Evolutionary conservation across 1,140 invertebrate species (phyloP), one percentile per base, ranked within the genome.

Genomic region (Drosophila navojoa): DNA sequence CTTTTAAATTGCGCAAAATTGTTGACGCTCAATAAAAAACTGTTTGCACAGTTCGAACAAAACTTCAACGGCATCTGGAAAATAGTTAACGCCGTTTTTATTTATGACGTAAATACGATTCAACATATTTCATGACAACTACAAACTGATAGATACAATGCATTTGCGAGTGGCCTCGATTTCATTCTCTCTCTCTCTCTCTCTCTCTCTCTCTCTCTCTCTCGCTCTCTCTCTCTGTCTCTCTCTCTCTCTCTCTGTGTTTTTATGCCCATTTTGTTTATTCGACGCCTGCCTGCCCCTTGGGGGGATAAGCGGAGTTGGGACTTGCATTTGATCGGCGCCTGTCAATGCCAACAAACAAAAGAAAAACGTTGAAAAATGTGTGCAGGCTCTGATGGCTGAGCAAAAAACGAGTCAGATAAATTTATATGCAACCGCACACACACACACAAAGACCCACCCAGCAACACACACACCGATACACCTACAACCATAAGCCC

Each of bases 71-170:
- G 57, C 42, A 71, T 44, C 32, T 57, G 49, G 59, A 68, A 71
- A 82, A 86, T 86, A 79, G 86, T 86, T 86, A 86, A 87, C 82
- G 82, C 82, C 76, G 70, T 82, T 86, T 82, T 87, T 86, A 86
- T 86, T 86, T 86, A 86, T 86, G 82, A 87, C 82, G 71, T 79
- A 87, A 87, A 87, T 82, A 69, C 76, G 79, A 77, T 63, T 40
- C 55, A 78, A 62, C 82, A 86, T 86, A 87, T 86, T 86, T 86
- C 82, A 86, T 87, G 84, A 69, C 72, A 54, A 72, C 68, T 87
- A 71, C 72, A 70, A 87, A 79, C 82, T 86, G 82, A 86, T 86
- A 86, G 82, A 87, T 82, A 72, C 84, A 87, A 86, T 87, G 76
- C 84, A 79, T 86, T 86, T 86, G 75, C 67, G 64, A 86, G 79